Base-by-base conservation (phyloP, 2,797 vertebrate species). In the Anas georgica region DNA sequence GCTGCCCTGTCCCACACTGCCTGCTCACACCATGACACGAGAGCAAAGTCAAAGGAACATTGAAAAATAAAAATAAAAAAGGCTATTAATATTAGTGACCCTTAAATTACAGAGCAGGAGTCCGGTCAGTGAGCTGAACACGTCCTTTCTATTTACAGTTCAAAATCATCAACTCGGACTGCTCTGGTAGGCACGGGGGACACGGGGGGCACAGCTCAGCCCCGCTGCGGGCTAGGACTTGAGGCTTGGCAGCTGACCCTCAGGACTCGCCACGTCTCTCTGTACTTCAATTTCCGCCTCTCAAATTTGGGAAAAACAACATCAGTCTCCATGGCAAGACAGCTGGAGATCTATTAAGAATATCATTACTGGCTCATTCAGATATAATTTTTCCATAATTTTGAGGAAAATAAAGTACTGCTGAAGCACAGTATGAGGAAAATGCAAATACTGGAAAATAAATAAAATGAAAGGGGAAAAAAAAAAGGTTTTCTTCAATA, bases 301-400 rank as follows among this genome's bases (percentile, higher is more conserved):
- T 2, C 2, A 6, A 39, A 3, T 17, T 1, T 63, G 63, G 52
- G 33, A 15, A 3, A 41, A 17, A 33, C 31, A 52, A 7, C 1
- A 39, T 13, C 8, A 39, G 31, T 1, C 25, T 11, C 11, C 75
- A 12, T 4, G 2, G 56, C 20, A 17, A 10, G 37, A 2, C 14
- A 84, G 37, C 59, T 73, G 45, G 28, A 60, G 16, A 56, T 25
- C 67, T 4, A 15, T 45, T 0, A 1, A 6, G n/a, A 70, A 17
- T 33, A 66, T 4, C 14, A 3, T 5, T 1, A n/a, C 4, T 8
- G 7, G 4, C 5, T 18, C 55, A 12, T 15, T 50, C 1, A 1
- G 18, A 23, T 45, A 4, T 2, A 31, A 3, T 7, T 69, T 2
- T 16, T 17, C 23, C 52, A 46, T 28, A 52, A 37, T 21, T 60